Evolutionary conservation across 35 echinoderm and acorn worm genomes (phyloP), one percentile per base, ranked within the genome.

Genomic region (Heliocidaris erythrogramma): DNA sequence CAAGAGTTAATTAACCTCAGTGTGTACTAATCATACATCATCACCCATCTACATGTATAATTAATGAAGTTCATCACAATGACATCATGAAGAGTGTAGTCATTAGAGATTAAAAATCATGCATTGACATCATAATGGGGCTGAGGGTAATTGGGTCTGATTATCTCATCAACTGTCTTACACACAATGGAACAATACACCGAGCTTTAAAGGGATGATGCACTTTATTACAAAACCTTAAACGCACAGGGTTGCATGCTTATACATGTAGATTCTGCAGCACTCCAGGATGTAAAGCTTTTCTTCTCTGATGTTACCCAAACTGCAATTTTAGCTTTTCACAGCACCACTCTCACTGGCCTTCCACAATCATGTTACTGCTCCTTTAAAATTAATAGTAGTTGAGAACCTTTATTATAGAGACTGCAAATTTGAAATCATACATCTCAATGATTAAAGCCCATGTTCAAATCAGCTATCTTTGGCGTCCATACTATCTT

Each of bases 111-210:
- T 78, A 78, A 78, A 21, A 21, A 78, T n/a, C 65, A 78, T 78
- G 65, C 18, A 78, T 78, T 78, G 65, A 78, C 65, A 78, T 78
- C 65, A 78, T 78, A n/a, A 78, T 78, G 65, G 35, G 65, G 65
- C 65, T n/a, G 65, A 78, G 65, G 65, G 65, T 78, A 78, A 78
- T 78, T 78, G 21, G 21, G 4, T 78, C 65, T 78, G 65, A 78
- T 78, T 78, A 78, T 78, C 65, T 78, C 65, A 78, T 78, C 5
- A 78, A 21, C 65, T 78, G 21, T 78, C 21, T 7, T 78, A 78
- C 65, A 78, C 65, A 78, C 65, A 78, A n/a, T 78, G 65, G 65
- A 78, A 78, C 65, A 78, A 78, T 78, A 8, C 8, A 78, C 21
- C 6, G 65, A 78, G 21, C 7, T 5, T 78, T 78, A 78, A 78